A percentile compares a stretch with the other conserved stretches of the same genome.
These are phyloP conservation scores for Macrochelys suwanniensis DNA, from an alignment of 2,797 vertebrate genomes.

Conservation along the genomic window DNA sequence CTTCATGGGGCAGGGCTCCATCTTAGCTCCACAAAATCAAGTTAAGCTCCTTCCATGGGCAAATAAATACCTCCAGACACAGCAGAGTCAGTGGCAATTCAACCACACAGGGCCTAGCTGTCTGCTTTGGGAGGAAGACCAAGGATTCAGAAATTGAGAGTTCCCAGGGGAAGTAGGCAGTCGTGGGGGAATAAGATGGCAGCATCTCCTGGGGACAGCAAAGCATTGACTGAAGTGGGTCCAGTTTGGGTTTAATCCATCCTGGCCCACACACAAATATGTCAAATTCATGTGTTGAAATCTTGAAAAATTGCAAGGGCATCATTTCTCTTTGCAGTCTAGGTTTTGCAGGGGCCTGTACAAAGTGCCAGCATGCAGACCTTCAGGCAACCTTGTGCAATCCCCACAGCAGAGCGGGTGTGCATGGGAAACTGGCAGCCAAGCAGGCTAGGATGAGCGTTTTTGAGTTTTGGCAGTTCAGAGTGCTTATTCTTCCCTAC, in stretches of 20 bases:
- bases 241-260: background rate
- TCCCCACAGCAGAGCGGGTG: background rate
- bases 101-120: background rate
- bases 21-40: too few species aligned
- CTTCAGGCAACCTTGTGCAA: background rate
- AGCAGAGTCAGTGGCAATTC: too few species aligned
- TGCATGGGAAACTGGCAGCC: background rate
- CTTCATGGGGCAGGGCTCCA: too few species aligned
- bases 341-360: background rate
- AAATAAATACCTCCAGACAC: too few species aligned
- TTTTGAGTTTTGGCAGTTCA: too few species aligned
- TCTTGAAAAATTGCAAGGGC: background rate
- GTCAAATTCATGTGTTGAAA: background rate
- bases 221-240: too few species aligned
- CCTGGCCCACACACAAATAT: background rate
- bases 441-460: background rate
- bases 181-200: fast-evolving
- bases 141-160: too few species aligned
- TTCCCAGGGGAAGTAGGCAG: too few species aligned
- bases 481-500: too few species aligned
- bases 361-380: background rate
- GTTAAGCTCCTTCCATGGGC: too few species aligned
- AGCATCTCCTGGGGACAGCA: too few species aligned
- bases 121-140: too few species aligned
- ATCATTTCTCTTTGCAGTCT: background rate